A percentile compares a stretch with the other conserved stretches of the same genome.
phyloP scores from a whole-genome alignment of 2,888 invertebrate species.

The Iphiclides podalirius region DNA sequence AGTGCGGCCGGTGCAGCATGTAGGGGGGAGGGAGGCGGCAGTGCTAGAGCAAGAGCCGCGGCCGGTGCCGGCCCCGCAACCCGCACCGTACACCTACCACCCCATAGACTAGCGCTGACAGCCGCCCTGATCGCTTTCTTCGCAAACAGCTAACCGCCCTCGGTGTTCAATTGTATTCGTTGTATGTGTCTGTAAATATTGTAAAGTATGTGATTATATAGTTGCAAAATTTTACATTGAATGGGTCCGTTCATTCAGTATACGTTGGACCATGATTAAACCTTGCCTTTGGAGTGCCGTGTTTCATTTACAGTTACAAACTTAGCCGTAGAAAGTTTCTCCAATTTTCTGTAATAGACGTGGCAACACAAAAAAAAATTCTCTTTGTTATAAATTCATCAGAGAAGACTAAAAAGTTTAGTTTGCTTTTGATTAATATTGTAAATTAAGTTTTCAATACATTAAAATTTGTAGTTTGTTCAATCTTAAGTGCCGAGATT shows the following conservation, averaged over 20 bases:
- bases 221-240: constrained; percentile 76
- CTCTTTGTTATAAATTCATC: too few species aligned
- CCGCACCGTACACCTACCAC: constrained; percentile 34
- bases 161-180: constrained; percentile 61
- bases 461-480: too few species aligned
- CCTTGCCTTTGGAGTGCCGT: constrained; percentile 68
- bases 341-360: too few species aligned
- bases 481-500: too few species aligned
- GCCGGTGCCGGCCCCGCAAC: constrained; percentile 42
- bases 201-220: constrained; percentile 69
- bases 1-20: constrained; percentile 64
- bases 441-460: too few species aligned
- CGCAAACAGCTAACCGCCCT: constrained; percentile 63
- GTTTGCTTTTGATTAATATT: too few species aligned
- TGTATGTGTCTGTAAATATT: constrained; percentile 73
- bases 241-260: constrained; percentile 78
- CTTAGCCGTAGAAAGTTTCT: too few species aligned
- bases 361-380: too few species aligned
- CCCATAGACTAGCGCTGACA: constrained; percentile 35
- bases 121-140: constrained; percentile 58
- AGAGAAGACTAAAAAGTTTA: too few species aligned
- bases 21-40: constrained; percentile 64
- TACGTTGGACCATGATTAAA: constrained; percentile 78
- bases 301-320: constrained; percentile 27
- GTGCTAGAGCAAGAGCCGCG: constrained; percentile 53